Base-by-base conservation (phyloP, 2,797 vertebrate species). In the Lycodopsis pacificus region DNA sequence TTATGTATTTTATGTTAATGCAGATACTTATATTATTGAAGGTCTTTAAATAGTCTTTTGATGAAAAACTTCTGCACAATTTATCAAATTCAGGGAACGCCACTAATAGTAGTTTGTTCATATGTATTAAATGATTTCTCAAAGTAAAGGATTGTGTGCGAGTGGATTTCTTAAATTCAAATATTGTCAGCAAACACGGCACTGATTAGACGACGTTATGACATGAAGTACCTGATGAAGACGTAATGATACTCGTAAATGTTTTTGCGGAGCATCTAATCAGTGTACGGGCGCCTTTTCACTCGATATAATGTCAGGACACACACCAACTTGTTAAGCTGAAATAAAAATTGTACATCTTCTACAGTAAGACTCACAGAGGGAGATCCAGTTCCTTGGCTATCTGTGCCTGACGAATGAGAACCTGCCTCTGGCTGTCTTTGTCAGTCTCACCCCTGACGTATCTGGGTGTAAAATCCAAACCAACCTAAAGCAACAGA, bases 391-490 rank as follows among this genome's bases (percentile, higher is more conserved):
- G 94, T 20, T 91, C 91, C 82, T 96, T 97, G 62, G 98, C 98
- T 51, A 99, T 79, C 65, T 97, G 96, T 62, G 95, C 93, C 89
- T 99, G 98, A 82, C 91, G 95, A 86, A 96, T 95, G 49, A 99
- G 95, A 78, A 98, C 97, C 87, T 96, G 94, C 91, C 97, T 96
- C 72, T 99, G 98, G 70, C 62, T 94, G 66, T 98, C 96, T 86
- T 98, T 99, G 75, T 97, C 95, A 0, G 89, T 90, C 19, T 97
- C 95, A 0, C 68, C 93, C 73, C 69, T 93, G 71, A 97, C 95
- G 89, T 96, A 95, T 71, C 97, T 95, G 25, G 97, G 98, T 27
- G 96, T 97, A 86, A 99, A 99, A 93, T 99, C 98, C 82, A 99
- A 93, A 66, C 98, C 98, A 65, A 99, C 97, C 98, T 99, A 65